These are phyloP conservation scores for Pachycephus smyrnensis DNA, from an alignment of 2,888 invertebrate genomes.

Conservation along the genomic window DNA sequence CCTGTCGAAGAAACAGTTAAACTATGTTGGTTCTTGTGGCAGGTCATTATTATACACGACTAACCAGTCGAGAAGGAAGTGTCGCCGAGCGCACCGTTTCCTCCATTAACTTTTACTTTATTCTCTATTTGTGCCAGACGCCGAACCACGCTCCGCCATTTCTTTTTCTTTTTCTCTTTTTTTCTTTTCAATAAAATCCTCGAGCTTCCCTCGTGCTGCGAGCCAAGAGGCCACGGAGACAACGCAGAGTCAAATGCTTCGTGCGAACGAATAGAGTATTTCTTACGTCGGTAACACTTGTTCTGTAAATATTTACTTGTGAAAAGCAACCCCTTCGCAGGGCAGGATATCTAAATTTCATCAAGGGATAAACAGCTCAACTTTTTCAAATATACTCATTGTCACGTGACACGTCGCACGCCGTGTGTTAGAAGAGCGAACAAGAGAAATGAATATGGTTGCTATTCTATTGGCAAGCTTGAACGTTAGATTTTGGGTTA, in stretches of 20 bases:
- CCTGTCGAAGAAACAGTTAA: not conserved
- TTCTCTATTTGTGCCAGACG: not conserved
- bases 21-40: not conserved
- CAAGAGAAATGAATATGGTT: not conserved
- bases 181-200: not conserved
- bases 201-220: not conserved
- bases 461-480: not conserved
- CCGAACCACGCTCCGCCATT: not conserved
- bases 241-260: no score
- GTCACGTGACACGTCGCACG: not conserved
- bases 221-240: no score
- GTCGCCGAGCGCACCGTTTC: not conserved
- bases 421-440: not conserved
- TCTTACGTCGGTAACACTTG: not conserved
- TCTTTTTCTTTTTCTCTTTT: not conserved
- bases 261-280: not conserved
- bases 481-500: not conserved
- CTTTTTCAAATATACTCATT: conserved; percentile 2
- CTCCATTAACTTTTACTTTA: not conserved
- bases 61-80: not conserved
- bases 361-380: not conserved
- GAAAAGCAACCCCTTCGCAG: not conserved
- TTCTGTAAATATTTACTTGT: not conserved
- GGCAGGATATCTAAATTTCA: not conserved
- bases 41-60: not conserved